Percentiles rank a stretch among this genome's conserved stretches.
These are phyloP conservation scores for Brachymystax lenok DNA, from an alignment of 2,797 vertebrate species.

Conservation along the genomic window DNA sequence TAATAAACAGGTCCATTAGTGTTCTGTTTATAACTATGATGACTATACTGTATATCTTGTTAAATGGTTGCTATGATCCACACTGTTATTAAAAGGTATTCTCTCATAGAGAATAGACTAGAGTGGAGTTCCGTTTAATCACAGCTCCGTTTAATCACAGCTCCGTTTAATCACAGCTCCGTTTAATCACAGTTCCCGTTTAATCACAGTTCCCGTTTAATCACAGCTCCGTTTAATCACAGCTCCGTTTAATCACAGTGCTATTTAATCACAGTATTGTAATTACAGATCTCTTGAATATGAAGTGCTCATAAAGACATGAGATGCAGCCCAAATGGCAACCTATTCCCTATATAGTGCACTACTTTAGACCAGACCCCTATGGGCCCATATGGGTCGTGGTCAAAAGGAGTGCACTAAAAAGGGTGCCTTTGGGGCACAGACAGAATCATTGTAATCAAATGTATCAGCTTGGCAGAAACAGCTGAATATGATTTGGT, in stretches of 20 bases:
- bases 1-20: constrained; percentile 41
- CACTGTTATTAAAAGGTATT: constrained; percentile 35
- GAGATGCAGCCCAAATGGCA: background rate
- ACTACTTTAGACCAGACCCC: too few relatives aligned
- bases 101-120: background rate
- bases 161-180: too few relatives aligned
- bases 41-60: constrained; percentile 15
- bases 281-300: constrained; percentile 17
- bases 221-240: constrained; percentile 7
- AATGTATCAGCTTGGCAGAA: constrained; percentile 13
- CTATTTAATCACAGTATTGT: too few relatives aligned
- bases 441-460: constrained; percentile 7
- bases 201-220: constrained; percentile 14
- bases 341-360: too few relatives aligned
- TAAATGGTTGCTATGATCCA: constrained; percentile 17
- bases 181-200: background rate
- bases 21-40: constrained; percentile 15
- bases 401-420: too few relatives aligned
- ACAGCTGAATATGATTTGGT: too few relatives aligned
- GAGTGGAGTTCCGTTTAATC: too few relatives aligned
- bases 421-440: too few relatives aligned
- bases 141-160: constrained; percentile 20
- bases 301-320: background rate
- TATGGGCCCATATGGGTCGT: too few relatives aligned
- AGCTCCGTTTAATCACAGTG: constrained; percentile 4